Evolutionary conservation across 2,113 vertebrate genomes (phyloP), one percentile per base, ranked within the genome.

Genomic region (Aleadryas rufinucha): DNA sequence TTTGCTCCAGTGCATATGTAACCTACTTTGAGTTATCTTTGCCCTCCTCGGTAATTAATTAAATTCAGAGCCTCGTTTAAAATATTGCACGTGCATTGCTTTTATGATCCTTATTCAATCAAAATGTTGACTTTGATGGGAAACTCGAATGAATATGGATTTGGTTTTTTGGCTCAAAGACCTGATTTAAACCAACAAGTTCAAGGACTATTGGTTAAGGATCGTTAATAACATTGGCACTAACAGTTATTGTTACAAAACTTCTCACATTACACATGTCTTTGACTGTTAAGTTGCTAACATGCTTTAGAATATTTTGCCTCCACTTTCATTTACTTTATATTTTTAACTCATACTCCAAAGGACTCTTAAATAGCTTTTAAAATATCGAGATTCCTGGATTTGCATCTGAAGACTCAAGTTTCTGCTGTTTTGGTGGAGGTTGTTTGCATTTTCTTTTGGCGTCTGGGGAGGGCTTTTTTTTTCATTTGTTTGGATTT

Each of bases 21-120:
- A 93, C 82, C 74, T 87, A 86, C 82, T 95, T 95, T 63, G 63
- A 89, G 82, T 93, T 81, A 84, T 91, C 81, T 75, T 94, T 95
- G 68, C 41, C 79, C 53, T 84, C n/a, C 28, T 85, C 19, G 16
- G 57, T 96, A 92, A 87, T 89, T 93, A 91, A 90, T 79, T 74
- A 61, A 89, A 2, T 50, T 57, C 37, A 75, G 72, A 91, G 31
- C 20, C 44, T 84, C 6, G 2, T 64, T 89, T 92, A 64, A 91
- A 90, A 70, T 89, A 84, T 3, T 93, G 21, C 47, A 3, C 15
- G 35, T 72, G 35, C 57, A 66, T 88, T 8, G 22, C 30, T 89
- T 75, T 72, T 85, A 57, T 3, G 0, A 14, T 41, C 56, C 22
- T 81, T 84, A 27, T 44, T 81, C 47, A 54, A 7, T 69, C 41